Evolutionary conservation across 2,888 invertebrate species (phyloP), one percentile per base, ranked within the genome.

Genomic region (Rugalucina vietnamica): DNA sequence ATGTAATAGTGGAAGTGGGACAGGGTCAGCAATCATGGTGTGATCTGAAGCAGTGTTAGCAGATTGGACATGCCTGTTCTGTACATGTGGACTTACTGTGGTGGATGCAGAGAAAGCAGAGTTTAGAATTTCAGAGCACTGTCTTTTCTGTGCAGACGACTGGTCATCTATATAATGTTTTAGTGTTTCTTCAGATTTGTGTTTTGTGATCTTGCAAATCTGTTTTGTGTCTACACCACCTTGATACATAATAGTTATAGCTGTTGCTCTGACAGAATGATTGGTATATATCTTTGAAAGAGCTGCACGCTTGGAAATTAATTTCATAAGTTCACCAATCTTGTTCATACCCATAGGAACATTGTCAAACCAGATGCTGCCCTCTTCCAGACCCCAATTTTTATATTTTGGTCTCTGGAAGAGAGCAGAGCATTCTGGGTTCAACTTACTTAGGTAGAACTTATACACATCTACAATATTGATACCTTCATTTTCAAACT

Each of bases 91-190:
- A n/a, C n/a, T n/a, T n/a, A n/a, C n/a, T n/a, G n/a, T n/a, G n/a
- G n/a, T n/a, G 34, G 32, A 1, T 65, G 65, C 18, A 34, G 65
- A 34, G 34, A 65, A 65, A 70, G 65, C 73, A 0, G 75, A 21
- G 24, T 27, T 29, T 36, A 34, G 24, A 1, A 75, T 37, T 27
- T 75, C 32, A n/a, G 75, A 54, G n/a, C 75, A 75, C 34, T n/a
- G 32, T 14, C 75, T 57, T 37, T 75, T 75, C 10, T 75, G 65
- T 18, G 29, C 77, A 50, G 50, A 34, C n/a, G 39, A 49, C 43
- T 77, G 77, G 1, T 70, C 77, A 70, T 43, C 43, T 14, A 77
- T 77, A 36, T 77, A 70, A 49, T 76, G 76, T 50, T 77, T 77
- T 0, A 77, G 77, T 21, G 49, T 49, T 43, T 77, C 77, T 50